Conservation (phyloP, 2,113 vertebrate genomes). For the Prunella himalayana region DNA sequence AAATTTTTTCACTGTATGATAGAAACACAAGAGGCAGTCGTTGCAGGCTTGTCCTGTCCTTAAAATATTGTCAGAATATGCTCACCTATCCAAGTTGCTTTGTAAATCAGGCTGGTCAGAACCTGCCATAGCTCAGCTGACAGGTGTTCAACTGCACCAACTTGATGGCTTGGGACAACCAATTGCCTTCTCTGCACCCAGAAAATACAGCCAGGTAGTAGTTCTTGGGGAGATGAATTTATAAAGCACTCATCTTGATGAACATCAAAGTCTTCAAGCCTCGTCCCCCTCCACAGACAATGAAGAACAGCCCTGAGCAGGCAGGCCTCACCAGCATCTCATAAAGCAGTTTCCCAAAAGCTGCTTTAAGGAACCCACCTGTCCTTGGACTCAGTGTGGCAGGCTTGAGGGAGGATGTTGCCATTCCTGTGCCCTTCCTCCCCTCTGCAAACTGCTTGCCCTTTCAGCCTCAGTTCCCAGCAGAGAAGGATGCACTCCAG, state of each 20-base stretch:
- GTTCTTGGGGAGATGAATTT: neutral
- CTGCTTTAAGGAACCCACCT: no score
- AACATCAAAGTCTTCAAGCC: neutral
- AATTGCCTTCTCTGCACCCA: neutral
- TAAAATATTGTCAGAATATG: neutral
- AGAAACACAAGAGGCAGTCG: neutral
- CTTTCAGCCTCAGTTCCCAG: neutral
- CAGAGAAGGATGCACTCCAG: neutral
- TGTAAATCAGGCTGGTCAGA: neutral
- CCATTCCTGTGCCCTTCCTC: neutral
- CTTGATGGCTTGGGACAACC: neutral
- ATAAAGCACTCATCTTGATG: neutral
- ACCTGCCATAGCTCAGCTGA: neutral
- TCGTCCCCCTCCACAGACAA: neutral
- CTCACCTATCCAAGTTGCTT: neutral
- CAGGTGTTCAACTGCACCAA: neutral
- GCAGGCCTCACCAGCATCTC: neutral
- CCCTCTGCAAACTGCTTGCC: neutral
- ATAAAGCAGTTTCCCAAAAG: fast-evolving
- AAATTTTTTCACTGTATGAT: neutral
- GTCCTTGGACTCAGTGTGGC: neutral
- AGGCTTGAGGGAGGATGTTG: neutral
- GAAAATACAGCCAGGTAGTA: neutral
- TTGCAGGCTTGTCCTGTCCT: neutral
- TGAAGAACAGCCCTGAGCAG: neutral